Evolutionary conservation across 2,888 invertebrate species (phyloP), one percentile per base, ranked within the genome.

Genomic region (Poecilobothrus nobilitatus): DNA sequence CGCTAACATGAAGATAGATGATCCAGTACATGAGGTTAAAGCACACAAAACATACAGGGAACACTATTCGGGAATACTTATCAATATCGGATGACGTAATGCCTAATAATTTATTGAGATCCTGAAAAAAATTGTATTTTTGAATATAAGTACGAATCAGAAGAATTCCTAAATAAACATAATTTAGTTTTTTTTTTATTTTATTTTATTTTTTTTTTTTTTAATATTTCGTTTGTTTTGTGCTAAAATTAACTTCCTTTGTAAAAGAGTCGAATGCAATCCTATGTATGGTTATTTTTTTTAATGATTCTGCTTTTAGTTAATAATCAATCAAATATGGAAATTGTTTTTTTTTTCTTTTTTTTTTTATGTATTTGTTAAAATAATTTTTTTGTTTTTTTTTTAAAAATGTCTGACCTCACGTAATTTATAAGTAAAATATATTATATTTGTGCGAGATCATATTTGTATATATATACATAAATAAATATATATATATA

Each of bases 11-110:
- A 77, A 95, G 87, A 82, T 95, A 95, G 80, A 95, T 95, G 83
- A 95, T 95, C 95, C 95, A 95, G 85, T 95, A 95, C 95, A 95
- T 95, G 76, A 95, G 89, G 85, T 98, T 98, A 88, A 98, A 98
- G 84, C 97, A 93, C 74, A 97, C 92, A 87, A 98, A 98, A 85
- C 97, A 94, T 78, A 97, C 94, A 68, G 98, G 98, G 83, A 99
- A 99, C 78, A 97, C 91, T 83, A 97, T 94, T 79, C 98, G 90
- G 72, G 97, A 97, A 83, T 97, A 97, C 85, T 97, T 97, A 88
- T 98, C 98, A 84, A 98, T 98, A 84, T 96, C 97, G 81, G 96
- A 96, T 70, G 96, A 96, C 77, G 95, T 95, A 82, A 95, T 92
- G 78, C 92, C 94, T 84, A 91, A 88, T 76, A 94, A 86, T 83